Evolutionary conservation across 2,113 vertebrate genomes (phyloP).

Genomic region (Tor tambroides): DNA sequence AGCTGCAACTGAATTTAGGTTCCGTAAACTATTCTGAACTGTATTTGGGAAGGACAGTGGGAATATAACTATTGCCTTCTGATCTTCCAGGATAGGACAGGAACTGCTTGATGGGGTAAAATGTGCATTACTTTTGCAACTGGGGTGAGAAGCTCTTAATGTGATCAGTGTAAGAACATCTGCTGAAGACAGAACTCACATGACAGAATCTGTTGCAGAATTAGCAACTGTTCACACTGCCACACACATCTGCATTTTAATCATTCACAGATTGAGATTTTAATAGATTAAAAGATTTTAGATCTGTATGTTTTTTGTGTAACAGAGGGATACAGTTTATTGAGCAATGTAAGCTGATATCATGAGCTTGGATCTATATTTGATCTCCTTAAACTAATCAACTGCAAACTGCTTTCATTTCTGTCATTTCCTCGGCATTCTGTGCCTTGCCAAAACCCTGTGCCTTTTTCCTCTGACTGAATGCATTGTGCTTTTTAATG

Average conservation of each 20-base stretch:
- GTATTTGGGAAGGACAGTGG: background rate
- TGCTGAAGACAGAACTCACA: conserved; percentile 18
- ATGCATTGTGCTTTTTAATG: background rate
- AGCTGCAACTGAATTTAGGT: background rate
- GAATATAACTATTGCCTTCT: background rate
- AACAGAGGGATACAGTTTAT: background rate
- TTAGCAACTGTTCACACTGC: conserved; percentile 7
- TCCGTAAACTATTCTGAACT: background rate
- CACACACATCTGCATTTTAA: background rate
- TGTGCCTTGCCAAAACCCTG: background rate
- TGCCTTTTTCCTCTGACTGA: background rate
- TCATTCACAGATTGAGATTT: background rate
- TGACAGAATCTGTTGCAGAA: conserved; percentile 20
- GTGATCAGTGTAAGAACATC: background rate
- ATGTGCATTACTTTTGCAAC: background rate
- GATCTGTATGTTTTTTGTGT: background rate
- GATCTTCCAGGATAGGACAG: background rate
- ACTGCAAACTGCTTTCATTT: background rate
- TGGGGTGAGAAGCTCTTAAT: conserved; percentile 6
- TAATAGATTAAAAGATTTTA: background rate
- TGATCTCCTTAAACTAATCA: background rate
- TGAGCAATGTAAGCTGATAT: background rate
- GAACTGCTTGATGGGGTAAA: background rate
- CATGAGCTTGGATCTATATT: background rate
- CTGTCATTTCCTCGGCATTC: background rate